Base-by-base conservation (phyloP, 2,797 vertebrate genomes). In the Perodicticus potto region DNA sequence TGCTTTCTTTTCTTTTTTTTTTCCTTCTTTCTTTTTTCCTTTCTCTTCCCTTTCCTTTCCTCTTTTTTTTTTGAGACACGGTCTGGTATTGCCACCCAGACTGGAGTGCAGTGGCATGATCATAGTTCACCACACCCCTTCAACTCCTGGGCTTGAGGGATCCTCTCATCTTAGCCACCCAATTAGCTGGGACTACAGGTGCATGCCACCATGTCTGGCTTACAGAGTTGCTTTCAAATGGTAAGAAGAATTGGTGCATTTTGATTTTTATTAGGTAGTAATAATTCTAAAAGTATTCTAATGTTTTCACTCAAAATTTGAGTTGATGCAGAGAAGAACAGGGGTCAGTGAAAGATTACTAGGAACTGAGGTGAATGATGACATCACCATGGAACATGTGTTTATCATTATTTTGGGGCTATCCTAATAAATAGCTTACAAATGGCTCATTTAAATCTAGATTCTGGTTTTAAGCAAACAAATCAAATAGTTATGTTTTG, bases 401-500 rank as follows among this genome's bases (percentile, higher is more conserved):
- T 69, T 32, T 72, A 2, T 82, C 53, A n/a, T 80, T 86, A n/a
- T 69, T 83, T 9, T 88, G 76, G 86, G 23, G 20, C 19, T 20
- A 16, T 94, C 34, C n/a, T 70, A 53, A 53, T 59, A 27, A 85
- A 8, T 27, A 78, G 40, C 77, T 61, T 78, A 27, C 23, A 72
- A 16, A 55, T 53, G 22, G 22, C 53, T 78, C 27, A 22, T 70
- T 89, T 67, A 73, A 70, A 61, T 32, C 61, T 70, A 70, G 81
- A 23, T 49, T 37, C 57, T 76, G 86, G 32, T n/a, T 34, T 67
- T 45, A 76, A 89, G 45, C 29, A 61, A 49, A 69, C 19, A 17
- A 37, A 85, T 89, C 69, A 77, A 61, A 53, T 92, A 95, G 29
- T 84, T 84, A 45, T 89, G 43, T 34, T 78, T 77, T 55, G 55